Evolutionary conservation across 2,797 vertebrate genomes (phyloP).

Genomic region (Taeniopygia guttata): DNA sequence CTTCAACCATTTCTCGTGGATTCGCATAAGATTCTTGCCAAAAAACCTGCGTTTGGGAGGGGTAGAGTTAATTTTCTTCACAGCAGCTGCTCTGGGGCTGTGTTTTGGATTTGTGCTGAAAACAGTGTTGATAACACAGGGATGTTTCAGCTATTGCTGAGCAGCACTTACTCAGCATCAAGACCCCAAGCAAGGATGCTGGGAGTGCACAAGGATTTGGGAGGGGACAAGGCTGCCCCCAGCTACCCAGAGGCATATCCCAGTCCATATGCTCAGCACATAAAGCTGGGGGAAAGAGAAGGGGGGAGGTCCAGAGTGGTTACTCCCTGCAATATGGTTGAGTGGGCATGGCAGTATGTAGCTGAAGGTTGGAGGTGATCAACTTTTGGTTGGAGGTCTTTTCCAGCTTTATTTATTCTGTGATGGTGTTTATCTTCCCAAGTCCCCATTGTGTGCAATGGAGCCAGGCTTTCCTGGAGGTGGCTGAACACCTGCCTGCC

Average conservation of each 20-base stretch:
- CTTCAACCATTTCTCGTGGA: neutral
- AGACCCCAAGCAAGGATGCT: fast-evolving
- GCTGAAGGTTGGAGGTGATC: neutral
- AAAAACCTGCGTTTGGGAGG: neutral
- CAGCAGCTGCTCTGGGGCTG: neutral
- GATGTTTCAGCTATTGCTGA: neutral
- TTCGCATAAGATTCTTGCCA: neutral
- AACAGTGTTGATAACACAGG: neutral
- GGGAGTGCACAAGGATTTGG: neutral
- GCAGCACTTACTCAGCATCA: neutral
- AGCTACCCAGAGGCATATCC: neutral
- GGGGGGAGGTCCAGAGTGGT: neutral
- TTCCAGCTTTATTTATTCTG: neutral
- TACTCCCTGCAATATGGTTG: neutral
- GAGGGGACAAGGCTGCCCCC: neutral
- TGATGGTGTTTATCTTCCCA: neutral
- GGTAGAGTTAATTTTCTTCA: neutral
- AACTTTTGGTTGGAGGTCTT: neutral
- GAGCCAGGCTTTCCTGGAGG: neutral
- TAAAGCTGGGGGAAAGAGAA: neutral
- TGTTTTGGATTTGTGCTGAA: neutral
- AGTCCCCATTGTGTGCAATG: fast-evolving
- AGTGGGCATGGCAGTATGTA: neutral
- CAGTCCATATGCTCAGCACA: neutral
- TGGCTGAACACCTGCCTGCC: neutral